phyloP scores from a whole-genome alignment of 37 sponge, comb jelly and placozoan genomes.

The Ianthella basta region DNA sequence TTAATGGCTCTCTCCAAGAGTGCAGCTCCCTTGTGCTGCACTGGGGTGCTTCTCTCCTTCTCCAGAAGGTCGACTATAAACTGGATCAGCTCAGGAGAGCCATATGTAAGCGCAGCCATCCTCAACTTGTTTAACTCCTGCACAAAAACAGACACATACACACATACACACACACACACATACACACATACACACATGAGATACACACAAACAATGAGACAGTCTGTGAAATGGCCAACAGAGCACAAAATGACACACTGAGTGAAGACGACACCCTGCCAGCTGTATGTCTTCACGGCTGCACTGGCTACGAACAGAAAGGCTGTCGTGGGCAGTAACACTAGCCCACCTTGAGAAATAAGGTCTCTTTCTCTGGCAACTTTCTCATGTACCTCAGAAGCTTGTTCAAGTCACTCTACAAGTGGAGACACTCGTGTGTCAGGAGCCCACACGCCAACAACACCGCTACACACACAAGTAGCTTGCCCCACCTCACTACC shows the following conservation, averaged over 20 bases:
- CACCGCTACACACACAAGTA: not conserved
- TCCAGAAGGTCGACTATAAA: conserved; percentile 42
- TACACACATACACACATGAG: conserved; percentile 1
- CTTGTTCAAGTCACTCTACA: conserved; percentile 79
- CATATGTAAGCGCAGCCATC: conserved; percentile 64
- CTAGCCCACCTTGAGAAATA: conserved; percentile 76
- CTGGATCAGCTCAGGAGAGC: conserved; percentile 72
- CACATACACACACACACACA: conserved; percentile 21
- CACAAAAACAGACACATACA: not conserved
- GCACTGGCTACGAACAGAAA: not conserved
- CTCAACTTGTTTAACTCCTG: conserved; percentile 85
- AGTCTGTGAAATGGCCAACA: too few relatives aligned
- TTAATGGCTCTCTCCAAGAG: conserved; percentile 2
- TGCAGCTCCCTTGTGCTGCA: conserved; percentile 1
- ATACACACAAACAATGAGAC: too few relatives aligned
- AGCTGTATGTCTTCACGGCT: too few relatives aligned
- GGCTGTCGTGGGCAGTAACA: too few relatives aligned
- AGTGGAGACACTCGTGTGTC: too few relatives aligned
- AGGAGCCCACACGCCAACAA: not conserved
- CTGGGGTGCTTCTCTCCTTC: conserved; percentile 49
- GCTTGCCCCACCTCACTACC: too few relatives aligned
- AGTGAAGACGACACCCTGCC: too few relatives aligned
- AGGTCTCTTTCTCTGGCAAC: conserved; percentile 83
- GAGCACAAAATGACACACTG: too few relatives aligned
- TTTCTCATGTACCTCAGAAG: conserved; percentile 75